Evolutionary conservation across 2,888 invertebrate species (phyloP), one percentile per base, ranked within the genome.

Genomic region (Ophion ventricosus): DNA sequence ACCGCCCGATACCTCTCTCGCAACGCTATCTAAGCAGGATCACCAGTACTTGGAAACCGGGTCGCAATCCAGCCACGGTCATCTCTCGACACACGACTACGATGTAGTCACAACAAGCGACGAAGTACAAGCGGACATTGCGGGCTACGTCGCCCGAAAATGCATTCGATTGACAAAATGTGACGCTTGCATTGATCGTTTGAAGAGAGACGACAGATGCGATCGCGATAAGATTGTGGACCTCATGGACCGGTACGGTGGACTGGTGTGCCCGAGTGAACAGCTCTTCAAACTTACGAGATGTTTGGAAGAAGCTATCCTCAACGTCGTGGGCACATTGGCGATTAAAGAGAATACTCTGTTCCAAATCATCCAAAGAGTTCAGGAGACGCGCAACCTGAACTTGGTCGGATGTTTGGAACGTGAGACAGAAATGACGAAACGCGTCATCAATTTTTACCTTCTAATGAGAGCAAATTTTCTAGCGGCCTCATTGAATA

Each of bases 101-200:
- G 79, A 79, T 72, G 73, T 76, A 14, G 81, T 61, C 5, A 56
- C 11, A 5, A 84, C 85, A 8, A 84, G 77, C 61, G 78, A 85
- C 25, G 63, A 63, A 40, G 76, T 85, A 25, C 26, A 56, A 63
- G 75, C 82, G n/a, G 84, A 80, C 43, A 72, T 85, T 57, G 78
- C 73, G 17, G 84, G 85, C 5, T 84, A 85, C 49, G 63, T 85
- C 17, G 85, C 76, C 26, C 57, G 79, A 79, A 82, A 67, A 80
- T 49, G 61, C 26, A 49, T 25, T 25, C 64, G 79, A 40, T 29
- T 75, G n/a, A 79, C 79, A 5, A 40, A 67, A 57, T 82, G 75
- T 57, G 17, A 17, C 11, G 59, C 61, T 35, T 82, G 84, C 23
- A 76, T 70, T 14, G 56, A 64, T 23, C 49, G 74, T 17, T 64